phyloP scores from a whole-genome alignment of 1,140 invertebrate genomes.

The Drosophila baimaii region DNA sequence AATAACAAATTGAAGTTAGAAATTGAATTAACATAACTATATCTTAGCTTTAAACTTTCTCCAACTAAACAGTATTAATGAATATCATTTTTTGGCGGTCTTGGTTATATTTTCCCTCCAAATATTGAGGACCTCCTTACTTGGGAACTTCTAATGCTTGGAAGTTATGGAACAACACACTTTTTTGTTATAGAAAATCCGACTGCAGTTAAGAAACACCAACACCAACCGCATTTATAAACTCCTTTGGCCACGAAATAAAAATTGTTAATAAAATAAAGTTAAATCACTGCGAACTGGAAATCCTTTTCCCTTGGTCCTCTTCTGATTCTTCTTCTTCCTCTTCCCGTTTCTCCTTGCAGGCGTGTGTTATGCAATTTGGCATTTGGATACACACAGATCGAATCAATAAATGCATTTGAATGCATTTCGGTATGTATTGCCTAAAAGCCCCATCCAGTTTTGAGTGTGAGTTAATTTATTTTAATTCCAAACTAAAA shows the following conservation, averaged over 20 bases:
- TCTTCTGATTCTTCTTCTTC: conserved; percentile 26
- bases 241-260: conserved; percentile 26
- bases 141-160: not conserved
- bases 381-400: conserved; percentile 39
- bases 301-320: conserved; percentile 12
- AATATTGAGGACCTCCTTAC: conserved; percentile 1
- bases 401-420: conserved; percentile 53
- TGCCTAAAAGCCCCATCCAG: conserved; percentile 27
- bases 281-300: conserved; percentile 24
- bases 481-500: conserved; percentile 64
- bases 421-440: conserved; percentile 56
- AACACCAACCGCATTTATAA: conserved; percentile 35
- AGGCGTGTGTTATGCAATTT: conserved; percentile 52
- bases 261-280: not conserved
- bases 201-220: conserved; percentile 21
- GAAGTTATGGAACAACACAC: not conserved
- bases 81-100: conserved; percentile 5
- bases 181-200: conserved; percentile 8
- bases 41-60: not conserved
- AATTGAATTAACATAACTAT: not conserved
- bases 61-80: not conserved
- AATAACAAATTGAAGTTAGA: not conserved
- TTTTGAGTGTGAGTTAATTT: conserved; percentile 58
- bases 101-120: conserved; percentile 7
- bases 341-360: conserved; percentile 23